Evolutionary conservation across 2,113 vertebrate species (phyloP), one percentile per base, ranked within the genome.

Genomic region (Solea solea): DNA sequence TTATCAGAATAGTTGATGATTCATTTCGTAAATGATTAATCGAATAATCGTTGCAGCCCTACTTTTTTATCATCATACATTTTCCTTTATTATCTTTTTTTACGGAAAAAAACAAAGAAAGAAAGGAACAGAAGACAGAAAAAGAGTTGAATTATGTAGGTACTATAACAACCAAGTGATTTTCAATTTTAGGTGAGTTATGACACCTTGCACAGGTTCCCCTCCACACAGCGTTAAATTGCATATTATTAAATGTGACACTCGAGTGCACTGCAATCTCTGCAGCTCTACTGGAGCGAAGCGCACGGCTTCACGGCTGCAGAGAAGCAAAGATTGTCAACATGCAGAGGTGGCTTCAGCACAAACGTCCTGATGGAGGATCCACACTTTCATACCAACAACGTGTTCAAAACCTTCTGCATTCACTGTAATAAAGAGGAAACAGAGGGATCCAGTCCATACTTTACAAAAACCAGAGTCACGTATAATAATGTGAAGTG

Each of bases 181-280:
- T 81, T 81, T 72, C 44, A 83, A 55, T 46, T 39, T 54, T 74
- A 79, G 69, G 85, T 86, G 48, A 75, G 46, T 2, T 44, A 55
- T 16, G 14, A 60, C 59, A 76, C 64, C 67, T 21, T 74, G 54
- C 67, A 79, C 64, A 68, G 12, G 75, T 21, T 85, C 80, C 82
- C 48, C 52, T 60, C 50, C 69, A 48, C 64, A 64, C 70, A 71
- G 76, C 59, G 3, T 87, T 70, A 86, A 88, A 87, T 76, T 88
- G 61, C 61, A 72, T 64, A 66, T 68, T 78, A 83, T 81, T 73
- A 81, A 88, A 85, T 73, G 42, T 63, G 75, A 82, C 70, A 82
- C 12, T 69, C 55, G 62, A 81, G 51, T 39, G 65, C 39, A 58
- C 25, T 9, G 64, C 46, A 57, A 69, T 84, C 48, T 69, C 49